These are phyloP conservation scores for Ciconia maguari DNA, from an alignment of 2,113 vertebrate genomes.

Conservation along the genomic window DNA sequence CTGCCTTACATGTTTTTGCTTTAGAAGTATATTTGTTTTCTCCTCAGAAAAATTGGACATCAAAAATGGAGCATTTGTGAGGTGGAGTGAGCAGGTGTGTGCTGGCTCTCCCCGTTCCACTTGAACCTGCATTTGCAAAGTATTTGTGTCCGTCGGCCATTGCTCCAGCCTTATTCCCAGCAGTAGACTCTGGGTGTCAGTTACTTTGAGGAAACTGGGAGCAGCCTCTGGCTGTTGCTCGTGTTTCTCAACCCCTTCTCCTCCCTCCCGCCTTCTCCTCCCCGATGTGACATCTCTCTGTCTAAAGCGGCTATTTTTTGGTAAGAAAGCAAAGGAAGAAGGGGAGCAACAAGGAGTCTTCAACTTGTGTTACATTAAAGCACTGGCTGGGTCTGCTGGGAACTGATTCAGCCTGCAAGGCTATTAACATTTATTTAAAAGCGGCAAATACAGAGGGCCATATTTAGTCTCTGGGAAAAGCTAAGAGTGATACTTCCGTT, in stretches of 20 bases:
- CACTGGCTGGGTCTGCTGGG: not conserved
- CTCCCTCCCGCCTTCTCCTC: not conserved
- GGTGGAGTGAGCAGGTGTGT: slow-evolving; percentile 44
- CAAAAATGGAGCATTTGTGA: slow-evolving; percentile 10
- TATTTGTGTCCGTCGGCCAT: not conserved
- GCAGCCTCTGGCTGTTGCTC: not conserved
- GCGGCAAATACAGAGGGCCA: not conserved
- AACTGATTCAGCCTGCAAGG: not conserved
- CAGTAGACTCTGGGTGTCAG: not conserved
- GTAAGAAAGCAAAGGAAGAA: not conserved
- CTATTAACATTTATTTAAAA: not conserved
- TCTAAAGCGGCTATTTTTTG: not conserved
- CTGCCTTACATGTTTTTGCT: slow-evolving; percentile 15
- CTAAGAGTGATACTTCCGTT: not conserved
- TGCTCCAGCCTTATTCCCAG: not conserved
- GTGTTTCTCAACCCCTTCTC: not conserved
- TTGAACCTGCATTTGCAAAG: slow-evolving; percentile 13
- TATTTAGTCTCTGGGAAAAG: not conserved
- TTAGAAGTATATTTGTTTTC: not conserved
- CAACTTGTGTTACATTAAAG: not conserved
- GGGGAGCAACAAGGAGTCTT: not conserved
- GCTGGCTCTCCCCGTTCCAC: not conserved
- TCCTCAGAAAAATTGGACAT: not conserved
- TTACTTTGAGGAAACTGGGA: not conserved
- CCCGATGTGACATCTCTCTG: not conserved